Conservation (phyloP, 2,888 invertebrate species). For the Sycophila texana region DNA sequence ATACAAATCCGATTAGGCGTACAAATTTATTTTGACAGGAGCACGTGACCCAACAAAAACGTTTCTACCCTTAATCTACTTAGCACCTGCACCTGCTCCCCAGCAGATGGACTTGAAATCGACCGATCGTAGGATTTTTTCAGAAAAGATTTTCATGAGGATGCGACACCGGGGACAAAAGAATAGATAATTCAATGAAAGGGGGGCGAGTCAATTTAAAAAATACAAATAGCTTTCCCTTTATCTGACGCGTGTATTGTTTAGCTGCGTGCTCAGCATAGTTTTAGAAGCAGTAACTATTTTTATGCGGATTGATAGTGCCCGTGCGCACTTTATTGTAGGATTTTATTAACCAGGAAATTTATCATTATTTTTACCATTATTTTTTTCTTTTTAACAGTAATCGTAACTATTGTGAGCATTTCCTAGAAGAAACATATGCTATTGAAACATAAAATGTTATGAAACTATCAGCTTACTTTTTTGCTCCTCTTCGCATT, state of each 20-base stretch:
- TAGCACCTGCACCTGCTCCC: constrained; percentile 64
- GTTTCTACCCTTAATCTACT: constrained; percentile 66
- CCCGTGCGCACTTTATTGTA: too few species aligned
- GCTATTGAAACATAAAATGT: constrained; percentile 13
- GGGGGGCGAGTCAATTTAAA: constrained; percentile 27
- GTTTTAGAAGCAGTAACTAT: not conserved
- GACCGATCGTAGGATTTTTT: constrained; percentile 35
- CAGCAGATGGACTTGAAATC: constrained; percentile 55
- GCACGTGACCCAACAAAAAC: constrained; percentile 75
- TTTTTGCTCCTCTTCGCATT: constrained; percentile 6
- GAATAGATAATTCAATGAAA: constrained; percentile 42
- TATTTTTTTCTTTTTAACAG: not conserved
- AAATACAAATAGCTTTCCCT: constrained; percentile 30
- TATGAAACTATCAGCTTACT: constrained; percentile 5
- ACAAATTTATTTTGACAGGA: constrained; percentile 72
- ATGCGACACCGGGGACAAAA: constrained; percentile 46
- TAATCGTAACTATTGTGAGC: not conserved
- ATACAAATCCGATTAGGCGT: constrained; percentile 67
- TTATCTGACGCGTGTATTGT: constrained; percentile 20
- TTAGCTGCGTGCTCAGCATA: not conserved
- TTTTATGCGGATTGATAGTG: too few species aligned
- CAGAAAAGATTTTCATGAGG: constrained; percentile 48
- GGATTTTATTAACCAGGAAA: not conserved
- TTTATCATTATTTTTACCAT: too few species aligned
- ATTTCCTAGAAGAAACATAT: not conserved